Conservation (phyloP, 2,113 vertebrate genomes). For the Malurus melanocephalus region DNA sequence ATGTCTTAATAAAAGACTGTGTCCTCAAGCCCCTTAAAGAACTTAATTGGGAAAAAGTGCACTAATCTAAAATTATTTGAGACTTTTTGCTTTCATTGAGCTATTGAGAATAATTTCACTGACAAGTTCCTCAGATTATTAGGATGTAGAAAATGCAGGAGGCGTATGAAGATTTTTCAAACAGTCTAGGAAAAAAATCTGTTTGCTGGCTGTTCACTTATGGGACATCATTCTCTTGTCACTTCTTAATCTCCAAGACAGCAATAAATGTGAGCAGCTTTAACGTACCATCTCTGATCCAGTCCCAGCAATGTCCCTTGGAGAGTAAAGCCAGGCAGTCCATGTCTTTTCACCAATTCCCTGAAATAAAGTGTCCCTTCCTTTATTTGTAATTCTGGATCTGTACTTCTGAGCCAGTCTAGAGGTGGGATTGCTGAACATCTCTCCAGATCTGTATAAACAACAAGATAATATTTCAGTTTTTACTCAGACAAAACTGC, state of each 20-base stretch:
- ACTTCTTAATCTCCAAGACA: not conserved
- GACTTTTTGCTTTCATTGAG: not conserved
- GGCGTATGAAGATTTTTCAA: not conserved
- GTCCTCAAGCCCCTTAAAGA: not conserved
- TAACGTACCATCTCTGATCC: not conserved
- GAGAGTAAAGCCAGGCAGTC: not conserved
- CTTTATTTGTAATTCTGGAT: not conserved
- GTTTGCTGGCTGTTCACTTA: not conserved
- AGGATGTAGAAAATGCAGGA: not conserved
- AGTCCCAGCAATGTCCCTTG: not conserved
- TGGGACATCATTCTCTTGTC: not conserved
- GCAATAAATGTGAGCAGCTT: not conserved
- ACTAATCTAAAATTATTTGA: constrained; percentile 1
- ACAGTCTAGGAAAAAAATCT: not conserved
- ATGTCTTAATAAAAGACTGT: not conserved
- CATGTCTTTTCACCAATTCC: not conserved
- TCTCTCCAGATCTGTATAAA: not conserved
- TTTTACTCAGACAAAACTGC: not conserved
- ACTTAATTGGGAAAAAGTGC: not conserved
- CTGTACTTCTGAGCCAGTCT: not conserved
- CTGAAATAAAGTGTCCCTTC: not conserved
- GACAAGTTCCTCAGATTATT: not conserved
- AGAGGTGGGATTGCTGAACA: not conserved
- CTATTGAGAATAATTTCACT: not conserved
- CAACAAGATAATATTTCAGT: not conserved